Evolutionary conservation across 2,113 vertebrate genomes (phyloP).

Genomic region (Cavia porcellus): DNA sequence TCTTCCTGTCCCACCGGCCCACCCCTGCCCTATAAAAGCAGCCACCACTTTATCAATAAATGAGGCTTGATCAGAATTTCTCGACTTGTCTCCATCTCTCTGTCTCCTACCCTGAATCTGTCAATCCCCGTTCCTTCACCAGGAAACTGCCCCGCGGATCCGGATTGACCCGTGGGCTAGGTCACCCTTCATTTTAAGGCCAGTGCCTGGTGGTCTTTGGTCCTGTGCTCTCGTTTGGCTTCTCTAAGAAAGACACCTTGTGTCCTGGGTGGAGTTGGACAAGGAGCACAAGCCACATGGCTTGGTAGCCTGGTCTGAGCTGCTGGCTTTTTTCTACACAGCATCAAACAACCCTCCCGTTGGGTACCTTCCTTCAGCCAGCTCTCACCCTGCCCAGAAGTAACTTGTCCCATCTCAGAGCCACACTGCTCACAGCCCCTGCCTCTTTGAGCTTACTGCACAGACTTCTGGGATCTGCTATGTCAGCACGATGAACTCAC

Average conservation of each 20-base stretch:
- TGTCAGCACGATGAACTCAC: background rate
- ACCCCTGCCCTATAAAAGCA: too few relatives aligned
- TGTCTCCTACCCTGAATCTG: too few relatives aligned
- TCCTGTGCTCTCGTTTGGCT: background rate
- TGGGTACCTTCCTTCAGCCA: background rate
- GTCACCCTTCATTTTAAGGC: background rate
- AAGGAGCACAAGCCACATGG: background rate
- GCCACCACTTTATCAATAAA: too few relatives aligned
- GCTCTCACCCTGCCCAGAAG: background rate
- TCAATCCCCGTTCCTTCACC: too few relatives aligned
- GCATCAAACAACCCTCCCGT: background rate
- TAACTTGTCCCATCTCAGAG: background rate
- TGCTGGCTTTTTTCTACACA: background rate
- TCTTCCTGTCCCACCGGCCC: too few relatives aligned
- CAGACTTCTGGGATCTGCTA: background rate
- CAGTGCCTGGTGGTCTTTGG: background rate
- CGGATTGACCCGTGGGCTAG: too few relatives aligned
- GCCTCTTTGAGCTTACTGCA: rapidly evolving
- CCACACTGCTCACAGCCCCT: too few relatives aligned
- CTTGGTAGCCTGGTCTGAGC: background rate
- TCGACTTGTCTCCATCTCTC: too few relatives aligned
- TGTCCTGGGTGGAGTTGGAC: background rate
- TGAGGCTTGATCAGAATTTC: too few relatives aligned
- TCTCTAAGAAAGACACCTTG: background rate
- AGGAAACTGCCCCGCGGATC: too few relatives aligned